These are phyloP conservation scores for Tuta absoluta DNA, from an alignment of 2,888 invertebrate genomes.

Conservation along the genomic window DNA sequence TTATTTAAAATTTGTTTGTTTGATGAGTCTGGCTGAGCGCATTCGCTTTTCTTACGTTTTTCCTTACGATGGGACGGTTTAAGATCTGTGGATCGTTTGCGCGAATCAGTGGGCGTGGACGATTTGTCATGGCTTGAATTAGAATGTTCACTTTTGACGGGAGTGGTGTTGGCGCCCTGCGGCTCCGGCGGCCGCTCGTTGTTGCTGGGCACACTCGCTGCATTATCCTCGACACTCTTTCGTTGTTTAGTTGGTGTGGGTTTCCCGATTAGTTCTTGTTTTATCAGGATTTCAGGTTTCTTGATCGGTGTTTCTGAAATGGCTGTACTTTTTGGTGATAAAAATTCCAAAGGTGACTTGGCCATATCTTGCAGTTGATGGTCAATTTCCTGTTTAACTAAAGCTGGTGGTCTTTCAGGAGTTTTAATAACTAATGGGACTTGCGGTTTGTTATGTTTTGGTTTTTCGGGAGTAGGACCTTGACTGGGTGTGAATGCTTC, in stretches of 20 bases:
- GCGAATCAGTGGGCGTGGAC: constrained; percentile 51
- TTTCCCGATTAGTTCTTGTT: constrained; percentile 17
- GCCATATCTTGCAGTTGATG: constrained; percentile 45
- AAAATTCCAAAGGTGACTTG: constrained; percentile 45
- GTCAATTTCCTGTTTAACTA: constrained; percentile 48
- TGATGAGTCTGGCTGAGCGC: constrained; percentile 40
- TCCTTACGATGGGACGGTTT: constrained; percentile 74
- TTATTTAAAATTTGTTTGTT: constrained; percentile 49
- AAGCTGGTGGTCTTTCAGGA: constrained; percentile 28
- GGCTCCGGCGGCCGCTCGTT: not conserved
- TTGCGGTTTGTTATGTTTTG: not conserved
- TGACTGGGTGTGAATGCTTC: constrained; percentile 14
- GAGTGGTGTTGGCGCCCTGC: not conserved
- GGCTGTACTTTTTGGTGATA: constrained; percentile 27
- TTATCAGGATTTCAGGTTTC: constrained; percentile 28
- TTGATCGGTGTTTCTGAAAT: constrained; percentile 24
- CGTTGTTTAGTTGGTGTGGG: not conserved
- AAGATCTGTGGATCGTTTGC: constrained; percentile 69
- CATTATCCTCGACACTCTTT: not conserved
- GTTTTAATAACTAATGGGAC: constrained; percentile 22
- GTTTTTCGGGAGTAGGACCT: constrained; percentile 6
- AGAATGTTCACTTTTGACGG: constrained; percentile 1
- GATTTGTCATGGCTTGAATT: constrained; percentile 33
- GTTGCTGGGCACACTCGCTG: not conserved
- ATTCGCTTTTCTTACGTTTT: constrained; percentile 71